A percentile compares a stretch with the other conserved stretches of the same genome.
Conservation (phyloP, 2,113 vertebrate species). For the Solea solea region DNA sequence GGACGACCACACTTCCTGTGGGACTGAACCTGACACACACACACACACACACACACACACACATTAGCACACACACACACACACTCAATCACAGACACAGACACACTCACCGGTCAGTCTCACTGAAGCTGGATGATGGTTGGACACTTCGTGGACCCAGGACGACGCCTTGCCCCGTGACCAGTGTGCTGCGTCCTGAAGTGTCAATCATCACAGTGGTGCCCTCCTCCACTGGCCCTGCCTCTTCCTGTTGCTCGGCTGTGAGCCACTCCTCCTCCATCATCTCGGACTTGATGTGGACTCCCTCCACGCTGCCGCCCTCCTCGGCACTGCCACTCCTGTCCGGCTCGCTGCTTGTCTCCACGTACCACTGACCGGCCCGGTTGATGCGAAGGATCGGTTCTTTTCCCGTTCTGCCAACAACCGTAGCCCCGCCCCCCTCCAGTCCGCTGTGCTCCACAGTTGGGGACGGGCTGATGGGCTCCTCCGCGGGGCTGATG, state of each 20-base stretch:
- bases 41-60: background rate
- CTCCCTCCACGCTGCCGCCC: conserved; percentile 85
- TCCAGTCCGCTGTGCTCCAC: conserved; percentile 85
- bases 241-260: conserved; percentile 89
- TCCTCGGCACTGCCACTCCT: conserved; percentile 83
- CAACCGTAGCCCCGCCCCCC: conserved; percentile 76
- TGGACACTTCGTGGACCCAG: conserved; percentile 83
- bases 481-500: conserved; percentile 88
- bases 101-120: conserved; percentile 89
- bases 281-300: conserved; percentile 93
- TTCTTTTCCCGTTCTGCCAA: conserved; percentile 76
- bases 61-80: no score
- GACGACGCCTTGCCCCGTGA: conserved; percentile 81
- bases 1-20: conserved; percentile 91
- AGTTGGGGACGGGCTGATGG: conserved; percentile 89
- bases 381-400: conserved; percentile 94
- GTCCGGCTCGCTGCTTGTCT: conserved; percentile 89
- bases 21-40: conserved; percentile 89
- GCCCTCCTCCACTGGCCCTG: conserved; percentile 88
- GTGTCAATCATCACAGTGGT: conserved; percentile 94
- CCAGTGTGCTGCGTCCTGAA: conserved; percentile 86
- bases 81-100: no score
- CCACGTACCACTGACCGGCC: conserved; percentile 97
- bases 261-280: conserved; percentile 96
- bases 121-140: conserved; percentile 91